A percentile compares a stretch with the other conserved stretches of the same genome.
These are phyloP conservation scores for Ochropleura plecta DNA, from an alignment of 2,888 invertebrate species.

Conservation along the genomic window DNA sequence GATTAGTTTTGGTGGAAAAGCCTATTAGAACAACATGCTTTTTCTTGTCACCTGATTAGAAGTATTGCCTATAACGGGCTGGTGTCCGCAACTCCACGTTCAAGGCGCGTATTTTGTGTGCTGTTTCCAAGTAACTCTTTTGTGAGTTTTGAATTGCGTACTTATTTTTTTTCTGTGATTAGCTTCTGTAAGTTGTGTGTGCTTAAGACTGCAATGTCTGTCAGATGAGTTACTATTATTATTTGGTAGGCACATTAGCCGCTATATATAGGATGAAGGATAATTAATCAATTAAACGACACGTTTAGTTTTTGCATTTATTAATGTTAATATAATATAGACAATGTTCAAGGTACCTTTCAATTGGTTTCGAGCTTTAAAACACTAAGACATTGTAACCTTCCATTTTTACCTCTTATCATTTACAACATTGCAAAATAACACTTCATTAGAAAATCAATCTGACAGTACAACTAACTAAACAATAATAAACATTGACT, in stretches of 20 bases:
- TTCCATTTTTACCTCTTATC: slow-evolving; percentile 86
- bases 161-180: not conserved
- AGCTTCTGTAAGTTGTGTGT: not conserved
- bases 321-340: slow-evolving; percentile 91
- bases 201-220: not conserved
- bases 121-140: not conserved
- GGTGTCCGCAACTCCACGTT: too few relatives aligned
- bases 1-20: not conserved
- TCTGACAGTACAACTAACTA: slow-evolving; percentile 85
- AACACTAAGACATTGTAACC: slow-evolving; percentile 89
- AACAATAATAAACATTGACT: slow-evolving; percentile 87
- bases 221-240: not conserved
- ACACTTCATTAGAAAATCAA: slow-evolving; percentile 86
- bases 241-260: not conserved
- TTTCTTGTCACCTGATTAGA: not conserved
- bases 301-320: slow-evolving; percentile 85
- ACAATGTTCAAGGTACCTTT: slow-evolving; percentile 91
- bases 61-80: too few relatives aligned
- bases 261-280: not conserved
- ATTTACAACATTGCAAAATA: slow-evolving; percentile 88
- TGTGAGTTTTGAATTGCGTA: not conserved
- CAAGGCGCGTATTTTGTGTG: too few relatives aligned
- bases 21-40: not conserved
- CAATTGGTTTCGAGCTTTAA: slow-evolving; percentile 89
- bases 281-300: slow-evolving; percentile 69